Base-by-base conservation (phyloP, 2,113 vertebrate genomes). In the Cryptotis parvus region DNA sequence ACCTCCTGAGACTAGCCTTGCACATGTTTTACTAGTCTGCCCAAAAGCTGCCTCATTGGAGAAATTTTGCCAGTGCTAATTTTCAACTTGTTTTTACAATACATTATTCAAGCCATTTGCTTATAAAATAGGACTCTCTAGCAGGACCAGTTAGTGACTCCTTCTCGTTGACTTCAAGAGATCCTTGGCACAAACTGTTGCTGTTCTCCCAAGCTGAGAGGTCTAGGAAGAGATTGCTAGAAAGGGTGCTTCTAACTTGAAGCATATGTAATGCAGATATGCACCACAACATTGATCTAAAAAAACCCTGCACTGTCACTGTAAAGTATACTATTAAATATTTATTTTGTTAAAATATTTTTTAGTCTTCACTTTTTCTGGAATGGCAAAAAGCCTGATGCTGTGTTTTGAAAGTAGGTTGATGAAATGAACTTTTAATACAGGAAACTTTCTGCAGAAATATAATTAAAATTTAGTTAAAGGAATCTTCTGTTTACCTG, bases 291-390 rank as follows among this genome's bases (percentile, higher is more conserved):
- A 72, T 43, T 89, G 66, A 55, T 89, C 80, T 70, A 55, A 90
- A 82, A 72, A 86, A 49, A 49, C 45, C 84, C 68, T 75, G 49
- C 69, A 37, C 80, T 72, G 14, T 93, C 74, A 78, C 92, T 94
- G 86, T 90, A 94, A 94, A 84, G 9, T 85, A 49, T 87, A 89
- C 73, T 86, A 89, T 39, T 22, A 83, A 94, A 84, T 94, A 96
- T 83, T 95, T 95, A 91, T 94, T 95, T 94, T 85, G 78, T 90
- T 6, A 12, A 70, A 61, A 7, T 73, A 43, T 90, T 89, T 92
- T 85, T 76, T 92, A 89, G 39, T 88, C 10, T 84, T 27, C 24
- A 24, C 49, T 84, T 93, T 94, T 20, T n/a, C 4, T 90, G 79
- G 61, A 90, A 73, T 70, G 26, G 77, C 61, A 66, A 87, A 45